Evolutionary conservation across 2,113 vertebrate species (phyloP).

Genomic region (Laterallus jamaicensis): DNA sequence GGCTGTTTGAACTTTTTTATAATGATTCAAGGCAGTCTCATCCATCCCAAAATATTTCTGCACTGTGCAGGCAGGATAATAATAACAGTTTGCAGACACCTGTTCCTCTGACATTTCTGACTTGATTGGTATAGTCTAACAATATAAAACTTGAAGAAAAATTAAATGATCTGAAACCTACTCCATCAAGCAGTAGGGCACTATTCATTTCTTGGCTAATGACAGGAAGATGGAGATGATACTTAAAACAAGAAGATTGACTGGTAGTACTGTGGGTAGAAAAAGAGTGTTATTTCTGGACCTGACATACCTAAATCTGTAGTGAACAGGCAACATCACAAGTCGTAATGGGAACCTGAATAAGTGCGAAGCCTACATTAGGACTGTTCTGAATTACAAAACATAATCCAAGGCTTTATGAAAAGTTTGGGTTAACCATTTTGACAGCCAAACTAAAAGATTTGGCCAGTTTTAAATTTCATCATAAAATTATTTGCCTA

Average conservation of each 20-base stretch:
- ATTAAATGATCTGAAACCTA: background rate
- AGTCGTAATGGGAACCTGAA: background rate
- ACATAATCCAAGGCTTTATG: background rate
- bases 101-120: background rate
- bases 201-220: background rate
- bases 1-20: background rate
- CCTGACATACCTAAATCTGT: background rate
- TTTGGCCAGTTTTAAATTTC: background rate
- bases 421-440: background rate
- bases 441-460: background rate
- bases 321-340: background rate
- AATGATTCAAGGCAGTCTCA: background rate
- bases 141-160: background rate
- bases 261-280: background rate
- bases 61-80: background rate
- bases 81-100: background rate
- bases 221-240: background rate
- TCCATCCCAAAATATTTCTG: background rate
- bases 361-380: background rate
- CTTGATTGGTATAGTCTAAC: background rate
- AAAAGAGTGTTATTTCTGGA: background rate
- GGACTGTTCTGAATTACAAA: background rate
- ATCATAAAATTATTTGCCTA: background rate
- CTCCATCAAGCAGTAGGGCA: background rate
- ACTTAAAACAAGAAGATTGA: background rate